Percentiles rank a stretch among this genome's conserved stretches.
Conservation (phyloP, 2,797 vertebrate genomes). For the Betta splendens region DNA sequence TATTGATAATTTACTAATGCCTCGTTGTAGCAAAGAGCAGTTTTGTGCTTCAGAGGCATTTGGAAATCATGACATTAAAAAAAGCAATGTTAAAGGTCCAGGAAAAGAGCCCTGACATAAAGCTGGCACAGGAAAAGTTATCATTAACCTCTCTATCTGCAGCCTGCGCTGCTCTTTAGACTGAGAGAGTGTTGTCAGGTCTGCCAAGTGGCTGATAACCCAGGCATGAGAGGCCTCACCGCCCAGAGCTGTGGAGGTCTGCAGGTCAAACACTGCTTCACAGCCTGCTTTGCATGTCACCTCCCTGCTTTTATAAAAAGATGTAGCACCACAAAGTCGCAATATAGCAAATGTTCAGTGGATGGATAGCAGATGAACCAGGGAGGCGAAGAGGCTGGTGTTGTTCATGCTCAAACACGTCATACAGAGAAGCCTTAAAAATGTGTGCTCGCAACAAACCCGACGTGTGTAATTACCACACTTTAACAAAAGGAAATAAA, state of each 20-base stretch:
- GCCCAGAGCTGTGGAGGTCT: slow-evolving; percentile 27
- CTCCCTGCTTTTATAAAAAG: slow-evolving; percentile 46
- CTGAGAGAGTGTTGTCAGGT: slow-evolving; percentile 58
- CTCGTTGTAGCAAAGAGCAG: not conserved
- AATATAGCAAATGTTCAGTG: slow-evolving; percentile 22
- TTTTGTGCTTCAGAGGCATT: not conserved
- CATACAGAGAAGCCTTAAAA: too few relatives aligned
- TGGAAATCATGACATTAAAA: not conserved
- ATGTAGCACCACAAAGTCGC: slow-evolving; percentile 32
- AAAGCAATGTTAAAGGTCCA: not conserved
- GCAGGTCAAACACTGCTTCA: slow-evolving; percentile 40
- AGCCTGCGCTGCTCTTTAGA: slow-evolving; percentile 36
- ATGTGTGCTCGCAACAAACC: too few relatives aligned
- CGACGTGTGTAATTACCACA: too few relatives aligned
- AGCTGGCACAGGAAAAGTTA: slow-evolving; percentile 18
- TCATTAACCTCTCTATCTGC: slow-evolving; percentile 40
- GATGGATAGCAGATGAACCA: slow-evolving; percentile 24
- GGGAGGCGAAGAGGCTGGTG: too few relatives aligned
- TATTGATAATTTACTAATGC: not conserved
- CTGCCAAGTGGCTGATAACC: slow-evolving; percentile 72
- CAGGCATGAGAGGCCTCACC: slow-evolving; percentile 48
- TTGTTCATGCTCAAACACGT: too few relatives aligned
- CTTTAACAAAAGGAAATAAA: too few relatives aligned
- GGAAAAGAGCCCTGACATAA: not conserved
- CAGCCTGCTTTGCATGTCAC: slow-evolving; percentile 39